Conservation (phyloP, 2,113 vertebrate species). For the Passer domesticus region DNA sequence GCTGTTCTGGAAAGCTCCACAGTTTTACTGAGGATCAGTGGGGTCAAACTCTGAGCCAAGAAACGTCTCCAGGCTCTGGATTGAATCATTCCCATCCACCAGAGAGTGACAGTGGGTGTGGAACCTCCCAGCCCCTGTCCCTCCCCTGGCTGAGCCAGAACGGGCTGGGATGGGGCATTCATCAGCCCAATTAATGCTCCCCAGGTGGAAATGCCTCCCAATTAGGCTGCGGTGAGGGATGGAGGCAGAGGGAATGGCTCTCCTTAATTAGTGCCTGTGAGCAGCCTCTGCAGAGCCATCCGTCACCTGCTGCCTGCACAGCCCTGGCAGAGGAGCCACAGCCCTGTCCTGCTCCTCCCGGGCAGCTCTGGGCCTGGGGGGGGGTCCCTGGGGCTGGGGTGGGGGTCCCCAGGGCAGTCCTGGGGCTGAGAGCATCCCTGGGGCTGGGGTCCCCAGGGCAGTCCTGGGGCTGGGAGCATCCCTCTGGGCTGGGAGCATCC, state of each 20-base stretch:
- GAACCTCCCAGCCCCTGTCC: background rate
- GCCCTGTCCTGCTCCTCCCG: background rate
- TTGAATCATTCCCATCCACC: background rate
- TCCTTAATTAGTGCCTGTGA: conserved; percentile 40
- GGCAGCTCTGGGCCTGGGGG: rapidly evolving
- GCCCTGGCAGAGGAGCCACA: rapidly evolving
- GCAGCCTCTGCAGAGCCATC: background rate
- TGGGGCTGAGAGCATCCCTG: too few species aligned
- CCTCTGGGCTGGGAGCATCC: too few species aligned
- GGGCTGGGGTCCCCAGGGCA: too few species aligned
- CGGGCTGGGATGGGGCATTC: background rate
- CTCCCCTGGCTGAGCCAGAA: background rate
- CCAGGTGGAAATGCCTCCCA: background rate
- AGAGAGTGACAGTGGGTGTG: background rate
- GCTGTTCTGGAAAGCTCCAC: background rate
- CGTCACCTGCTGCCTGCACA: rapidly evolving
- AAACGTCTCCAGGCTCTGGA: background rate
- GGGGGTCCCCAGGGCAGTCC: background rate
- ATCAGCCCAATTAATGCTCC: conserved; percentile 8
- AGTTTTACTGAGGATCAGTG: background rate
- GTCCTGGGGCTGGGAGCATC: too few species aligned
- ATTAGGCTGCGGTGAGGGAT: conserved; percentile 11
- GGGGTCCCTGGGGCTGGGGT: too few species aligned
- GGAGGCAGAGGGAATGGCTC: background rate
- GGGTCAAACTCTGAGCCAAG: background rate